phyloP scores from a whole-genome alignment of 2,888 invertebrate species.

The Parnassius apollo region DNA sequence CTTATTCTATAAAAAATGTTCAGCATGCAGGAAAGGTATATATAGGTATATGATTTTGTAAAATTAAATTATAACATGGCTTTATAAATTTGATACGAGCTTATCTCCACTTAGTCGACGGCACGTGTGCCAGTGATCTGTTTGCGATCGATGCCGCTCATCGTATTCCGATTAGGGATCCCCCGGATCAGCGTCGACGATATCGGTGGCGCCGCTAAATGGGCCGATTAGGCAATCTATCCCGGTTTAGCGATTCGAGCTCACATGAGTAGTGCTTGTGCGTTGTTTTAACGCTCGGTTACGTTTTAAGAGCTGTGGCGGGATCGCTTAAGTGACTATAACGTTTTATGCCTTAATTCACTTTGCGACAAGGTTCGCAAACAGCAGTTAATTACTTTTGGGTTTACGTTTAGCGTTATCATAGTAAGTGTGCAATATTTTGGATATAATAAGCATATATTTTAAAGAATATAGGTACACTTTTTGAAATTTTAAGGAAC shows the following conservation, averaged over 20 bases:
- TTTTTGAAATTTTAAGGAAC: too few relatives aligned
- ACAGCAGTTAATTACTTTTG: too few relatives aligned
- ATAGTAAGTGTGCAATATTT: too few relatives aligned
- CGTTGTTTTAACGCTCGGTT: conserved; percentile 14
- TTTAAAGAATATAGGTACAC: too few relatives aligned
- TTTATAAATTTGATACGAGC: conserved; percentile 19
- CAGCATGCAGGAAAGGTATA: neutral
- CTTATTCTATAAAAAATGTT: too few relatives aligned
- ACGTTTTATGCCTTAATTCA: conserved; percentile 8
- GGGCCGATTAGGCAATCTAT: conserved; percentile 28
- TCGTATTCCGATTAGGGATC: conserved; percentile 53
- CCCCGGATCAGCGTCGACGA: conserved; percentile 44
- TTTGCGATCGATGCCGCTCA: conserved; percentile 42
- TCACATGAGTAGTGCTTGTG: conserved; percentile 10
- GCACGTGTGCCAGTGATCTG: conserved; percentile 38
- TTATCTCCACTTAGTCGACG: conserved; percentile 22
- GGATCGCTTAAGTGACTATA: neutral
- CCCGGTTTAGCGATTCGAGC: conserved; percentile 24
- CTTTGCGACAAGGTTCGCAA: neutral
- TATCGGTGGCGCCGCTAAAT: conserved; percentile 23
- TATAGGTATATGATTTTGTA: neutral
- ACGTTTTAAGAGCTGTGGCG: neutral
- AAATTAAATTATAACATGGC: conserved; percentile 10
- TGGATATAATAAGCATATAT: too few relatives aligned
- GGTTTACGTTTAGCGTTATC: too few relatives aligned